Evolutionary conservation across 2,888 invertebrate species (phyloP), one percentile per base, ranked within the genome.

Genomic region (Cephus sareptanus): DNA sequence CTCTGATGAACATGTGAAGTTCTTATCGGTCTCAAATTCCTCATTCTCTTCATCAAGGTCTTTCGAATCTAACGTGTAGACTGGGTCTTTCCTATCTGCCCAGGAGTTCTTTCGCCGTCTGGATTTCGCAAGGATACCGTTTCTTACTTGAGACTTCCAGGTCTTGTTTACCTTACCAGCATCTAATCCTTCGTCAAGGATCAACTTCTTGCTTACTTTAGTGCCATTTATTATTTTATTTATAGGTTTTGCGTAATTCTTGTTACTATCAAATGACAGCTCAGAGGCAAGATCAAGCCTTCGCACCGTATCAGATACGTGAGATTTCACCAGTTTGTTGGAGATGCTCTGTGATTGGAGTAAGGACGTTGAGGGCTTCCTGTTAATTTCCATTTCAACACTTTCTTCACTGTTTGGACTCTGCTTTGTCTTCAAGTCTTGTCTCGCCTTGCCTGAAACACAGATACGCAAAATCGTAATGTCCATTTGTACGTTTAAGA

Each of bases 171-270:
- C 56, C 40, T 81, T 86, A 11, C 77, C 82, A 9, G 76, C 34
- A 23, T 81, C 84, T 12, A 78, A 12, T 11, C 74, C 76, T 35
- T 88, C 84, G 33, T 87, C 86, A 30, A 86, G 68, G 35, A 84
- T 83, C 69, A 87, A 81, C 75, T 88, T 88, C 75, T 90, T 87
- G 80, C 83, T 87, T n/a, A 88, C 81, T 80, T 86, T 89, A 76
- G 88, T 84, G 15, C 90, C 90, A 76, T 91, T 91, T 15, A 90
- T 75, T 35, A 86, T 82, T 78, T 85, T 87, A 77, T 83, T 87
- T 31, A 85, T 78, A 56, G 82, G 85, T 73, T 89, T 90, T 0
- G 90, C 83, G 75, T 89, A 90, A 78, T 90, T 91, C 75, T 91
- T 90, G 73, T 91, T 90, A 31, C 82, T 86, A 68, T 91, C 90